These are phyloP conservation scores for Gnathonemus longibarbis DNA, from an alignment of 2,113 vertebrate genomes.

Conservation along the genomic window DNA sequence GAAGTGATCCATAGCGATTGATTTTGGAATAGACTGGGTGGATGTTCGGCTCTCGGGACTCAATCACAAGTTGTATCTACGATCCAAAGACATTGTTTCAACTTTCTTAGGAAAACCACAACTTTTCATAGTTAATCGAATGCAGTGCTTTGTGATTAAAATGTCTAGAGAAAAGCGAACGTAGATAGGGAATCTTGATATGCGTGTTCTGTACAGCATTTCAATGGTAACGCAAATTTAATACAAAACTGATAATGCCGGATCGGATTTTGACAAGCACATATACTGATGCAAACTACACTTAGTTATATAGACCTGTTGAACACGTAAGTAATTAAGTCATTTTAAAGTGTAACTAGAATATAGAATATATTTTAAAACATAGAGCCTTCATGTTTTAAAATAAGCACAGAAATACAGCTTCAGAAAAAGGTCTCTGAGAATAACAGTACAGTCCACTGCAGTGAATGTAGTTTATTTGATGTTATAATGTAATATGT, in stretches of 20 bases:
- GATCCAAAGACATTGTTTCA: neutral
- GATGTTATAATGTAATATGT: neutral
- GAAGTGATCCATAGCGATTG: constrained; percentile 1
- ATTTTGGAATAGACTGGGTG: neutral
- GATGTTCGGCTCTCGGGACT: neutral
- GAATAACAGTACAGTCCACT: neutral
- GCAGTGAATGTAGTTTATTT: neutral
- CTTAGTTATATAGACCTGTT: neutral
- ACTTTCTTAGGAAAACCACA: neutral
- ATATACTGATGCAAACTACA: neutral
- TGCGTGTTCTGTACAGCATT: neutral
- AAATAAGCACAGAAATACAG: neutral
- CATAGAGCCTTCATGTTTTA: neutral
- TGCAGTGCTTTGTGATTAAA: neutral
- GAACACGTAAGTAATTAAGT: neutral
- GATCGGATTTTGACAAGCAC: neutral
- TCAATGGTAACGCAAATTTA: neutral
- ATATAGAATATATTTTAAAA: neutral
- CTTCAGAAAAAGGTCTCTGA: neutral
- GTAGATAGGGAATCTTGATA: neutral
- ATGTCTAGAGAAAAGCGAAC: neutral
- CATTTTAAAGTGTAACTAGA: neutral
- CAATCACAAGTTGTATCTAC: neutral
- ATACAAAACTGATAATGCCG: neutral
- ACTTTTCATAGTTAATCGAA: neutral